Percentiles rank a stretch among this genome's conserved stretches.
Conservation (phyloP, 2,888 invertebrate species). For the Limenitis camilla region DNA sequence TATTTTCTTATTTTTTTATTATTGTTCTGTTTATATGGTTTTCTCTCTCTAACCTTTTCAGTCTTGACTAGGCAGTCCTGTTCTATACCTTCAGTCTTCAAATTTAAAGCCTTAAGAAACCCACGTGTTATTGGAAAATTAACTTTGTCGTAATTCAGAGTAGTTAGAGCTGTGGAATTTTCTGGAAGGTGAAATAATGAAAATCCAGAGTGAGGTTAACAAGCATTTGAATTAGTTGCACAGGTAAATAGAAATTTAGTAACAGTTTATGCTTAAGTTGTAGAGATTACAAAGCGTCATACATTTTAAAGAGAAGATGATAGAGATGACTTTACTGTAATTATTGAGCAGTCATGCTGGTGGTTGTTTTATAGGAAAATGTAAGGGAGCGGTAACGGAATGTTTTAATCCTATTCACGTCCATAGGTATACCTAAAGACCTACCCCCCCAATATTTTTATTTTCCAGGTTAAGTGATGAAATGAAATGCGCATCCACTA, state of each 20-base stretch:
- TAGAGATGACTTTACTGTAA: neutral
- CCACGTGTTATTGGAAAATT: constrained; percentile 64
- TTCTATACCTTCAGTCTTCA: constrained; percentile 23
- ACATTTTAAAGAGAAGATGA: neutral
- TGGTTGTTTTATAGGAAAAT: neutral
- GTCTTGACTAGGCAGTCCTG: constrained; percentile 29
- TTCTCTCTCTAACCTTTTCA: constrained; percentile 27
- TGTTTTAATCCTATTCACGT: no score
- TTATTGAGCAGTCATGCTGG: neutral
- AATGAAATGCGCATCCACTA: constrained; percentile 70
- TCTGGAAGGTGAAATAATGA: constrained; percentile 67
- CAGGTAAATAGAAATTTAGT: constrained; percentile 13
- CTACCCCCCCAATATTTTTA: no score
- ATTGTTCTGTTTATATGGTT: constrained; percentile 25
- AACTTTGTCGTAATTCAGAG: constrained; percentile 53
- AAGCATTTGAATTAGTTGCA: constrained; percentile 47
- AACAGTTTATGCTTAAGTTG: neutral
- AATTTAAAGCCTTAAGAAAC: constrained; percentile 39
- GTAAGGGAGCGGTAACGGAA: no score
- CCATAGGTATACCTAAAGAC: no score
- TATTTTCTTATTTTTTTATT: constrained; percentile 13
- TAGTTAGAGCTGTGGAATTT: constrained; percentile 44
- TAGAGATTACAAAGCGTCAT: neutral
- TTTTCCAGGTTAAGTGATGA: no score
- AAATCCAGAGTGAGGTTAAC: constrained; percentile 51